phyloP scores from a whole-genome alignment of 2,797 vertebrate species.

The Intellagama lesueurii region DNA sequence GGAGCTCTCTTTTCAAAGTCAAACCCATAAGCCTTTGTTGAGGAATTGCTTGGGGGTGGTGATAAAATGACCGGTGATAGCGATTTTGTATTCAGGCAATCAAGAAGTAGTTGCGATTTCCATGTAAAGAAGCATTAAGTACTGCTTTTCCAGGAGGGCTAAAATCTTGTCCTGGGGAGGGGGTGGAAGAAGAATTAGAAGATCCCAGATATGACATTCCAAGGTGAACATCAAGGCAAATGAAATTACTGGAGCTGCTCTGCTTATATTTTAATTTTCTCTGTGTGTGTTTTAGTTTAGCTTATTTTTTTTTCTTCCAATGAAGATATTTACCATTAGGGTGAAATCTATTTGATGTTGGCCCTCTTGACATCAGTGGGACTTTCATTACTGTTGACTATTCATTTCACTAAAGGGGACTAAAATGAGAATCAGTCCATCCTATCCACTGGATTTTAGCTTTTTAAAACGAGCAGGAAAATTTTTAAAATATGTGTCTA shows the following conservation, averaged over 20 bases:
- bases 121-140: background rate
- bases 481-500: background rate
- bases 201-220: background rate
- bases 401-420: background rate
- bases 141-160: background rate
- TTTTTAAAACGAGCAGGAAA: background rate
- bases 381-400: no score
- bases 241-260: background rate
- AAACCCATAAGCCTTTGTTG: background rate
- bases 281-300: no score
- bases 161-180: background rate
- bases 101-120: background rate
- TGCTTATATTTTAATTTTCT: background rate
- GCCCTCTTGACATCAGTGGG: no score
- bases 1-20: background rate
- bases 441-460: background rate
- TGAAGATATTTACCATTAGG: no score
- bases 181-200: background rate
- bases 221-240: slow-evolving; percentile 1
- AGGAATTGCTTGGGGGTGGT: background rate
- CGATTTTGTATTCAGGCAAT: background rate
- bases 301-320: no score
- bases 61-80: background rate
- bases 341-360: no score
- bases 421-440: background rate